phyloP scores from a whole-genome alignment of 2,797 vertebrate genomes.

The Poecilia velifera region DNA sequence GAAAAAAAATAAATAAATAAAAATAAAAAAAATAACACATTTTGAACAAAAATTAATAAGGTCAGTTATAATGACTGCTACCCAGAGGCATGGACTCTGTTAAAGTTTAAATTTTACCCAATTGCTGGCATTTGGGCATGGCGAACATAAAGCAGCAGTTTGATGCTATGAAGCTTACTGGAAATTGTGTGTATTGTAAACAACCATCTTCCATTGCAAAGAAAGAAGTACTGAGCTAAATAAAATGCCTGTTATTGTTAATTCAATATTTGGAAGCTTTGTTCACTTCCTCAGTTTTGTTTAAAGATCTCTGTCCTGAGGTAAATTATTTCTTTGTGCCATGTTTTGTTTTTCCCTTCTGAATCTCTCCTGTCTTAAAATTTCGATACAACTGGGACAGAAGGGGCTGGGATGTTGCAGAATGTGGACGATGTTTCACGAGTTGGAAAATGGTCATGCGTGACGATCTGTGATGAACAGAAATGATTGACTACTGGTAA shows the following conservation, averaged over 20 bases:
- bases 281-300: background rate
- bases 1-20: background rate
- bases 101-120: no score
- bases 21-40: background rate
- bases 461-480: constrained; percentile 29
- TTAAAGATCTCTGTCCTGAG: background rate
- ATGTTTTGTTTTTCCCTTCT: background rate
- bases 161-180: no score
- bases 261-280: no score
- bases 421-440: background rate
- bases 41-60: background rate
- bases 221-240: no score
- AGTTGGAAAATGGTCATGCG: constrained; percentile 26
- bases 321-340: background rate
- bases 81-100: no score
- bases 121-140: no score
- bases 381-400: background rate
- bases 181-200: no score
- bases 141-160: no score
- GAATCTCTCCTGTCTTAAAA: background rate
- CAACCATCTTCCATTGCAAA: no score
- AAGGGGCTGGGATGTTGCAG: background rate
- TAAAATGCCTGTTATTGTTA: no score
- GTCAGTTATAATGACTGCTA: no score
- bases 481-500: constrained; percentile 36